A percentile compares a stretch with the other conserved stretches of the same genome.
Conservation (phyloP, 2,888 invertebrate species). For the Tanytarsus gracilentus region DNA sequence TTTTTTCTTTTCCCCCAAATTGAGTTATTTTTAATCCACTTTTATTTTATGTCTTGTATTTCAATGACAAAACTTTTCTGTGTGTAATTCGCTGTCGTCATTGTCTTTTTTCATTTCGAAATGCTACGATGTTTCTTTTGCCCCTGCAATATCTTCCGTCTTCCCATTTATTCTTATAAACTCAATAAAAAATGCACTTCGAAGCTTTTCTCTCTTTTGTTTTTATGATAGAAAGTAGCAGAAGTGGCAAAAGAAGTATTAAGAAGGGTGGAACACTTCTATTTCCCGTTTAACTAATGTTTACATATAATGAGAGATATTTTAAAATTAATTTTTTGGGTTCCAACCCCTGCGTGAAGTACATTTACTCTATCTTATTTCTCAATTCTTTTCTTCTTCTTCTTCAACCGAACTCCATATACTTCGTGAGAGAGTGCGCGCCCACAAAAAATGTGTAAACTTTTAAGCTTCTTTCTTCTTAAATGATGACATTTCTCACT, state of each 20-base stretch:
- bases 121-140: background rate
- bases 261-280: too few species aligned
- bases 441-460: slow-evolving; percentile 29
- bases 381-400: slow-evolving; percentile 5
- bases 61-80: slow-evolving; percentile 7
- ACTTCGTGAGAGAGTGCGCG: too few species aligned
- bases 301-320: too few species aligned
- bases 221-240: slow-evolving; percentile 16
- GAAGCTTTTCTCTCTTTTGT: slow-evolving; percentile 8
- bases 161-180: background rate
- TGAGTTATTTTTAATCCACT: slow-evolving; percentile 29
- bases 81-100: slow-evolving; percentile 25
- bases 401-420: background rate
- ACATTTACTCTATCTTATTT: slow-evolving; percentile 2
- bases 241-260: too few species aligned
- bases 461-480: slow-evolving; percentile 27
- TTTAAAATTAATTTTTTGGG: too few species aligned
- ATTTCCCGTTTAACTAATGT: too few species aligned
- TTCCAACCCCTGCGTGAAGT: too few species aligned
- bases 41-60: background rate
- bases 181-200: slow-evolving; percentile 28
- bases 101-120: slow-evolving; percentile 16
- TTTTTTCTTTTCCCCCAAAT: too few species aligned
- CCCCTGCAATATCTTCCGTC: slow-evolving; percentile 3
- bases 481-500: slow-evolving; percentile 28